These are phyloP conservation scores for Tetragonisca angustula DNA, from an alignment of 2,888 invertebrate genomes.

Conservation along the genomic window DNA sequence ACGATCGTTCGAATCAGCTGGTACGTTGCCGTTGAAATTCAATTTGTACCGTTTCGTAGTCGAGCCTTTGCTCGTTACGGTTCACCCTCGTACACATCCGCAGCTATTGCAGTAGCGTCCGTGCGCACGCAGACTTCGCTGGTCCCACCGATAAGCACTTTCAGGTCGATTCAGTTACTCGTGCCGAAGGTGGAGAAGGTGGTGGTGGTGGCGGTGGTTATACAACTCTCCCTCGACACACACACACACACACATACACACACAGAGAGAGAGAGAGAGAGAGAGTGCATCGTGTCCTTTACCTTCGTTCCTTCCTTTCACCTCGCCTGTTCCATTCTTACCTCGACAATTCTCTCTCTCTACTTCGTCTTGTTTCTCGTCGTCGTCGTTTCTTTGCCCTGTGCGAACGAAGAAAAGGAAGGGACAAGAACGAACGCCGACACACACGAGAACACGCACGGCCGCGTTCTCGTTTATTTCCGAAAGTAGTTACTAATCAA, in stretches of 20 bases:
- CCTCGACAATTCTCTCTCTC: background rate
- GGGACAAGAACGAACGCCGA: too few species aligned
- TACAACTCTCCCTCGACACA: background rate
- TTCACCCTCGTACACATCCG: slow-evolving; percentile 34
- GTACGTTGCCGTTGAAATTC: slow-evolving; percentile 74
- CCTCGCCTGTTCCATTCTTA: background rate
- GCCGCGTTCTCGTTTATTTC: slow-evolving; percentile 62
- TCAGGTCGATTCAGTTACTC: slow-evolving; percentile 50
- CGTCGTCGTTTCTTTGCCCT: background rate
- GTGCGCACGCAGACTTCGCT: background rate
- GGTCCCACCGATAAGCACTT: slow-evolving; percentile 43
- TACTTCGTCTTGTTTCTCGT: background rate
- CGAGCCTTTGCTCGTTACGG: slow-evolving; percentile 70
- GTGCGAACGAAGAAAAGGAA: background rate
- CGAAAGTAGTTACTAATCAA: slow-evolving; percentile 70
- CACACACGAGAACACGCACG: slow-evolving; percentile 20
- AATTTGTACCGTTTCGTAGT: slow-evolving; percentile 74
- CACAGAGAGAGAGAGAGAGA: too few species aligned
- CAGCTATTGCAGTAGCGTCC: slow-evolving; percentile 10
- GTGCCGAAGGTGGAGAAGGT: background rate
- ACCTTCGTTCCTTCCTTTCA: slow-evolving; percentile 28
- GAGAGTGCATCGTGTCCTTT: slow-evolving; percentile 25
- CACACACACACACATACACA: too few species aligned
- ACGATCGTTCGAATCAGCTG: slow-evolving; percentile 74
- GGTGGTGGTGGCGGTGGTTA: background rate